Percentiles rank a stretch among this genome's conserved stretches.
These are phyloP conservation scores for Platichthys stellatus DNA, from an alignment of 2,113 vertebrate genomes.

Conservation along the genomic window DNA sequence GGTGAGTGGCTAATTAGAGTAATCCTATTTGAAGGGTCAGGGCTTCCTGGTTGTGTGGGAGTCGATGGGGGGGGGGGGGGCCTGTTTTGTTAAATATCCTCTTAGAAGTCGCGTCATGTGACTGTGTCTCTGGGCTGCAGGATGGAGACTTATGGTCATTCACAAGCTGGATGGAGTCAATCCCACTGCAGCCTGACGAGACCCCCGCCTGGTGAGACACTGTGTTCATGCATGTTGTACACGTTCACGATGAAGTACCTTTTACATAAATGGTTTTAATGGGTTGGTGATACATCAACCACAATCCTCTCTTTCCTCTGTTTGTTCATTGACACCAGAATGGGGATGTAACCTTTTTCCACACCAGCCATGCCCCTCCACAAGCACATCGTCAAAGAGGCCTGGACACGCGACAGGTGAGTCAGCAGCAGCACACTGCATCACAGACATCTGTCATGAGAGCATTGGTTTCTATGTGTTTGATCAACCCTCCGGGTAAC, in stretches of 20 bases:
- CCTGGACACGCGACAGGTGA: slow-evolving; percentile 69
- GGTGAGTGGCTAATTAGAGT: slow-evolving; percentile 60
- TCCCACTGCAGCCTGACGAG: slow-evolving; percentile 4
- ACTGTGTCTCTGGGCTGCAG: slow-evolving; percentile 37
- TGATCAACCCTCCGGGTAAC: not conserved
- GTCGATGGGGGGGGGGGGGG: not conserved
- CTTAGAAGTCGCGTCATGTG: slow-evolving; percentile 68
- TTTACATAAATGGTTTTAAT: not conserved
- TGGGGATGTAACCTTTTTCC: slow-evolving; percentile 1
- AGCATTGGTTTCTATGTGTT: not conserved
- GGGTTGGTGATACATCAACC: not conserved
- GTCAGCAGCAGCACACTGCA: slow-evolving; percentile 21
- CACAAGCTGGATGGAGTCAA: slow-evolving; percentile 26
- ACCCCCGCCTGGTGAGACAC: slow-evolving; percentile 9
- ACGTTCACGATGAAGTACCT: not conserved
- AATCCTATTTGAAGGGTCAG: slow-evolving; percentile 57
- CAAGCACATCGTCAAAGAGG: slow-evolving; percentile 60
- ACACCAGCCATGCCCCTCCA: slow-evolving; percentile 59
- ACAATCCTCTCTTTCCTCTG: not conserved
- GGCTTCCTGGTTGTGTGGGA: slow-evolving; percentile 27
- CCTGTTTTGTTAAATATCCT: slow-evolving; percentile 69
- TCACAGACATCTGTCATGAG: not conserved
- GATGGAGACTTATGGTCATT: slow-evolving; percentile 25
- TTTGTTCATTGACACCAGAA: slow-evolving; percentile 13
- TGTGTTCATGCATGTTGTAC: slow-evolving; percentile 5